Evolutionary conservation across 2,888 invertebrate genomes (phyloP).

Genomic region (Athalia circularis): DNA sequence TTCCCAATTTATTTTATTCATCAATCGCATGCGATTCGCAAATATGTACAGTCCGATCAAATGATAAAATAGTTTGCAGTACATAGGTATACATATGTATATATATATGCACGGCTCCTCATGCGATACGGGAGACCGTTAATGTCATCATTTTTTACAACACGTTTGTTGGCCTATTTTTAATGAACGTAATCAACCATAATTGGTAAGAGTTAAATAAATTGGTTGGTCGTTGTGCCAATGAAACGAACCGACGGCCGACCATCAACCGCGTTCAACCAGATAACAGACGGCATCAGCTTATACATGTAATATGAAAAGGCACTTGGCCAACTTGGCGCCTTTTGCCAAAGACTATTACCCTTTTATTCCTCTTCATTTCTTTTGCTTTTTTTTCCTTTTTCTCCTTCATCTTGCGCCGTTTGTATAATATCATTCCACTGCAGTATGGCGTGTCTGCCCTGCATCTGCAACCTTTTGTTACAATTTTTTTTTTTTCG

Average conservation of each 20-base stretch:
- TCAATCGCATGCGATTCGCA: no score
- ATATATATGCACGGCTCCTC: no score
- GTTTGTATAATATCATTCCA: constrained; percentile 12
- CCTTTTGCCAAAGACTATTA: constrained; percentile 26
- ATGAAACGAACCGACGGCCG: constrained; percentile 35
- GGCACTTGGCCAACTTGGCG: constrained; percentile 35
- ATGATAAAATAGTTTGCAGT: no score
- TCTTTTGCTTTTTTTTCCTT: neutral
- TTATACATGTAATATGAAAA: neutral
- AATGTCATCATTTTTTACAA: constrained; percentile 41
- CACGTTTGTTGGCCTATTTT: constrained; percentile 42
- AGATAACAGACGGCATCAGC: constrained; percentile 16
- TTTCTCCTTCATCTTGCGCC: neutral
- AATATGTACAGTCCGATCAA: no score
- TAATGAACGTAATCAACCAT: constrained; percentile 44
- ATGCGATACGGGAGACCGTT: neutral
- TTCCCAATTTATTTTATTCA: no score
- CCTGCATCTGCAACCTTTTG: neutral
- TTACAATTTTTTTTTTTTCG: no score
- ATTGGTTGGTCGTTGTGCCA: constrained; percentile 50
- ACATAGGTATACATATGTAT: no score
- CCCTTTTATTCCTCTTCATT: neutral
- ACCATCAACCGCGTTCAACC: neutral
- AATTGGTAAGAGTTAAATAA: constrained; percentile 54
- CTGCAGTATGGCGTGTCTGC: neutral